phyloP scores from a whole-genome alignment of 2,113 vertebrate species.

The Rhabdornis inornatus region DNA sequence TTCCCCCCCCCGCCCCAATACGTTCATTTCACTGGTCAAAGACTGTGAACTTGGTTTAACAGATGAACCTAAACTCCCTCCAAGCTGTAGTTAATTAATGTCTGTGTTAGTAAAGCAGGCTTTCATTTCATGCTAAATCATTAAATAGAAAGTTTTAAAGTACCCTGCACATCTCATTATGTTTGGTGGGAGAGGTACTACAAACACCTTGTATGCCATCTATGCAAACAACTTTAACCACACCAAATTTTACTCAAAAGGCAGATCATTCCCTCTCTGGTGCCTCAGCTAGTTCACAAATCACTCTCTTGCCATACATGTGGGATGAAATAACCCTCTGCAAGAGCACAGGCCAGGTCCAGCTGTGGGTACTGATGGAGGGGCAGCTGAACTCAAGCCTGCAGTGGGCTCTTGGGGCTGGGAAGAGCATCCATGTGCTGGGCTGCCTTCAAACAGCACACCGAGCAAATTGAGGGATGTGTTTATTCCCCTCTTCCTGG shows the following conservation, averaged over 20 bases:
- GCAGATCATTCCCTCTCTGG: neutral
- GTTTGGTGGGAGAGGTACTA: neutral
- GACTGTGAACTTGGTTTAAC: neutral
- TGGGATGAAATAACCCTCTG: neutral
- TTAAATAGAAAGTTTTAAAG: neutral
- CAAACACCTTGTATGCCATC: neutral
- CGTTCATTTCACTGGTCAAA: neutral
- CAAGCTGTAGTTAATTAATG: neutral
- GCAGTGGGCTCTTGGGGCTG: neutral
- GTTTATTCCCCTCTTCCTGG: neutral
- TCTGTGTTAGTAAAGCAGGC: neutral
- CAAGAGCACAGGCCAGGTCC: neutral
- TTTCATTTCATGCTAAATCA: neutral
- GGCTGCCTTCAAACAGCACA: neutral
- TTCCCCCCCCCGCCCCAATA: rapidly evolving
- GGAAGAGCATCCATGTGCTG: neutral
- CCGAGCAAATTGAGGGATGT: neutral
- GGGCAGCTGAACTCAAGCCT: neutral
- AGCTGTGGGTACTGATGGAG: neutral
- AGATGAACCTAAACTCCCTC: neutral
- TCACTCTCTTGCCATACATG: neutral
- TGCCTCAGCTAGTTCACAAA: neutral
- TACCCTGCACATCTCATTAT: neutral
- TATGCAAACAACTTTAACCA: neutral
- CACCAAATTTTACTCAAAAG: neutral